phyloP scores from a whole-genome alignment of 92 coral and sea anemone genomes.

The Desmophyllum pertusum region DNA sequence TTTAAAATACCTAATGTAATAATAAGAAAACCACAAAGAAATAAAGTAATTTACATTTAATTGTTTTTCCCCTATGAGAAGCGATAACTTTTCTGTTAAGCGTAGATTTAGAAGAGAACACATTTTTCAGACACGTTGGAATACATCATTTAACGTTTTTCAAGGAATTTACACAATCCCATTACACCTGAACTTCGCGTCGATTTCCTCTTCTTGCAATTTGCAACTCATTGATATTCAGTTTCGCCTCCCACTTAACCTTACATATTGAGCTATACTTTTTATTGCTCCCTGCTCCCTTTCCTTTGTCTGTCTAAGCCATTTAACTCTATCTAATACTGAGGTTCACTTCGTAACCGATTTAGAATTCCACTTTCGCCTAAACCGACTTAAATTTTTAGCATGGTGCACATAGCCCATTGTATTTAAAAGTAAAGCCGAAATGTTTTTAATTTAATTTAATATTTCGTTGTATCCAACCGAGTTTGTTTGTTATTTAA shows the following conservation, averaged over 20 bases:
- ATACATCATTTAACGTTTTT: neutral
- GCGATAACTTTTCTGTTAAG: neutral
- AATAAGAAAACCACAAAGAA: neutral
- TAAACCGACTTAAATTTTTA: neutral
- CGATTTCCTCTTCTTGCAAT: neutral
- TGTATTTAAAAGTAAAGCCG: neutral
- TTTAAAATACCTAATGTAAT: too few relatives aligned
- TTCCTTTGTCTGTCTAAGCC: neutral
- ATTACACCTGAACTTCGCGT: neutral
- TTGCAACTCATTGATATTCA: neutral
- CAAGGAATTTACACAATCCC: neutral
- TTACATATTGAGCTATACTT: neutral
- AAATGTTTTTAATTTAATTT: neutral
- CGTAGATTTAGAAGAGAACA: neutral
- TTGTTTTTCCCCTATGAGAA: neutral
- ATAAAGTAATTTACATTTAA: neutral
- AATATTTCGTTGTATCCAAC: neutral
- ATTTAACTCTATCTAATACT: neutral
- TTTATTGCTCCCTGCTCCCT: neutral
- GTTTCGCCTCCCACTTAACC: neutral
- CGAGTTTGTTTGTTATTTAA: conserved; percentile 9
- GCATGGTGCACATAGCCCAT: neutral
- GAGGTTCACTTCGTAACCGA: neutral
- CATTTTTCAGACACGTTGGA: neutral
- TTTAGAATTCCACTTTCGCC: neutral